Percentiles rank a stretch among this genome's conserved stretches.
These are phyloP conservation scores for Limenitis camilla DNA, from an alignment of 2,888 invertebrate species.

Conservation along the genomic window DNA sequence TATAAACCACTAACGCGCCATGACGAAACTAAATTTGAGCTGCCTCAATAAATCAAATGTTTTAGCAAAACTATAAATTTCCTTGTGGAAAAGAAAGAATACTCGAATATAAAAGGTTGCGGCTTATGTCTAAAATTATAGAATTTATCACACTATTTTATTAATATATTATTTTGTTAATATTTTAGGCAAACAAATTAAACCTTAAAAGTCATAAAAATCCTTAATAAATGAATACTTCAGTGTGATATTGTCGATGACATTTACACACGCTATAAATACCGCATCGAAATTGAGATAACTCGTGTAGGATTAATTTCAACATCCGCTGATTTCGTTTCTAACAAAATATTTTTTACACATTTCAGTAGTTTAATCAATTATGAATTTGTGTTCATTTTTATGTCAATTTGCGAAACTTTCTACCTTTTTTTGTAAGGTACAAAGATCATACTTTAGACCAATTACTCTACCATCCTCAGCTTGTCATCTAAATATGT, in stretches of 20 bases:
- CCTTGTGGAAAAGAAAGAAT: not conserved
- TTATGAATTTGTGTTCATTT: too few species aligned
- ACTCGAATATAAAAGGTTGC: too few species aligned
- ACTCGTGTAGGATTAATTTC: slow-evolving; percentile 23
- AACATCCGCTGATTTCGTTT: slow-evolving; percentile 20
- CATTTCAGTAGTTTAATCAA: not conserved
- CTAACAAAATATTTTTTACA: not conserved
- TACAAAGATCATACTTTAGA: too few species aligned
- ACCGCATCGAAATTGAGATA: slow-evolving; percentile 24
- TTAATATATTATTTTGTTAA: too few species aligned
- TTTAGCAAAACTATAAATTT: not conserved
- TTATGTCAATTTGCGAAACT: too few species aligned
- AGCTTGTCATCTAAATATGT: too few species aligned
- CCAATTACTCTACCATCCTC: too few species aligned
- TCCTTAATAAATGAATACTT: not conserved
- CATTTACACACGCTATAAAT: slow-evolving; percentile 24
- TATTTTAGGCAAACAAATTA: too few species aligned
- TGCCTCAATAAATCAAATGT: not conserved
- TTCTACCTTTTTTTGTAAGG: too few species aligned
- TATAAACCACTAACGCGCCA: not conserved
- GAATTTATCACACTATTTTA: too few species aligned
- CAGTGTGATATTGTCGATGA: slow-evolving; percentile 21
- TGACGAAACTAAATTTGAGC: not conserved
- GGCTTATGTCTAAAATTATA: too few species aligned
- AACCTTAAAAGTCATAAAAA: not conserved